Evolutionary conservation across 1,140 invertebrate genomes (phyloP).

Genomic region (Drosophila watanabei): DNA sequence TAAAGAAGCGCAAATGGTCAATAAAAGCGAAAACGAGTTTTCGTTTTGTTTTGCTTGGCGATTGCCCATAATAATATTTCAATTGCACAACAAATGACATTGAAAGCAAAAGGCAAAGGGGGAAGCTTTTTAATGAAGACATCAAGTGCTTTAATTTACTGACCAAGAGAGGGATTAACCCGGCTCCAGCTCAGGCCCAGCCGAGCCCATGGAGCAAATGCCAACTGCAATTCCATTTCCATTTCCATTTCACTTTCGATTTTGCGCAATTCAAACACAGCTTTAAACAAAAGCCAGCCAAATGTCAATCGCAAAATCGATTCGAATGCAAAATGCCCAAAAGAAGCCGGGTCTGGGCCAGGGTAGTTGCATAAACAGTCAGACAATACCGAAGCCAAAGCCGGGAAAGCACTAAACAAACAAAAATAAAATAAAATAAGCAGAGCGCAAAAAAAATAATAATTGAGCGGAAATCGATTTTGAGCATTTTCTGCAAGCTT

Average conservation of each 20-base stretch:
- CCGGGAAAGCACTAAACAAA: conserved; percentile 9
- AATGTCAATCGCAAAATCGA: conserved; percentile 57
- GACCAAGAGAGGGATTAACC: background rate
- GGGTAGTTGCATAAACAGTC: conserved; percentile 43
- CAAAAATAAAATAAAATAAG: conserved; percentile 12
- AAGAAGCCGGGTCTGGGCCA: conserved; percentile 52
- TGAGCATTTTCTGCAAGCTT: conserved; percentile 29
- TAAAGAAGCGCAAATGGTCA: conserved; percentile 74
- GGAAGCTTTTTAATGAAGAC: conserved; percentile 16
- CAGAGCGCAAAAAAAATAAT: conserved; percentile 23
- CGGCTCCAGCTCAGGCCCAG: background rate
- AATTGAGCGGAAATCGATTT: conserved; percentile 47
- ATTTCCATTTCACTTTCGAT: conserved; percentile 59
- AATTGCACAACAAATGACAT: conserved; percentile 73
- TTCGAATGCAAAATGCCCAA: conserved; percentile 45
- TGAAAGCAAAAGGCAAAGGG: conserved; percentile 44
- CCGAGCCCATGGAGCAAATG: conserved; percentile 10
- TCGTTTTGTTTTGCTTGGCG: conserved; percentile 24
- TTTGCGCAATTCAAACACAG: conserved; percentile 38
- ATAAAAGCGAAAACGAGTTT: conserved; percentile 83
- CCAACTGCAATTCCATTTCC: conserved; percentile 39
- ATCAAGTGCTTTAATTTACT: conserved; percentile 19
- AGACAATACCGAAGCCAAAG: conserved; percentile 14
- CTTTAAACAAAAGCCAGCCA: conserved; percentile 31
- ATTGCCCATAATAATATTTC: conserved; percentile 49